Evolutionary conservation across 2,113 vertebrate genomes (phyloP).

Genomic region (Chamaea fasciata): DNA sequence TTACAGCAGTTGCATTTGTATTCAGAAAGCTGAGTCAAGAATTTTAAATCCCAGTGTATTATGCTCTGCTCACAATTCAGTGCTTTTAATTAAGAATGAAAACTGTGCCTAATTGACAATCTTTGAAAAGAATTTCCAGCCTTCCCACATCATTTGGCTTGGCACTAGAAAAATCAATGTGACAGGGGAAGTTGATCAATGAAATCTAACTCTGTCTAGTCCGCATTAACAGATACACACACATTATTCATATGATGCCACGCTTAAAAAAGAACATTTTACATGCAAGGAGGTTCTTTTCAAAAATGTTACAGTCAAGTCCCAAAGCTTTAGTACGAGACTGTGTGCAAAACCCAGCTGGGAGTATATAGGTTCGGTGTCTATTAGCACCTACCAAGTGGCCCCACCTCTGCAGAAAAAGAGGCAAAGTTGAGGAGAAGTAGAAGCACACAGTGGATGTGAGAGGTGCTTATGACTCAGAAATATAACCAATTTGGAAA

Average conservation of each 20-base stretch:
- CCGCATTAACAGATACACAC: neutral
- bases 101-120: conserved; percentile 61
- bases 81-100: conserved; percentile 65
- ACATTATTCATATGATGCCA: neutral
- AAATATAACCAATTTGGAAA: neutral
- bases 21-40: conserved; percentile 57
- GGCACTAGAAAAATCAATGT: conserved; percentile 47
- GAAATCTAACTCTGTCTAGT: conserved; percentile 20
- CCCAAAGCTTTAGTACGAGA: neutral
- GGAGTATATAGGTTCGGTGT: neutral
- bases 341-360: neutral
- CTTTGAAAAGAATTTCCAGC: conserved; percentile 56
- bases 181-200: conserved; percentile 6
- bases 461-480: neutral
- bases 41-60: conserved; percentile 50
- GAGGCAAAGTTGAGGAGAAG: neutral
- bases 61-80: conserved; percentile 54
- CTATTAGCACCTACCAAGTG: neutral
- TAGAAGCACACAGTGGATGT: neutral
- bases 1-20: conserved; percentile 35
- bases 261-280: neutral
- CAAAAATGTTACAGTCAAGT: neutral
- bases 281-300: neutral
- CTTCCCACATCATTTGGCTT: conserved; percentile 52
- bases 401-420: neutral